These are phyloP conservation scores for Corydoras sp. DNA, from an alignment of 2,113 vertebrate genomes.

Conservation along the genomic window DNA sequence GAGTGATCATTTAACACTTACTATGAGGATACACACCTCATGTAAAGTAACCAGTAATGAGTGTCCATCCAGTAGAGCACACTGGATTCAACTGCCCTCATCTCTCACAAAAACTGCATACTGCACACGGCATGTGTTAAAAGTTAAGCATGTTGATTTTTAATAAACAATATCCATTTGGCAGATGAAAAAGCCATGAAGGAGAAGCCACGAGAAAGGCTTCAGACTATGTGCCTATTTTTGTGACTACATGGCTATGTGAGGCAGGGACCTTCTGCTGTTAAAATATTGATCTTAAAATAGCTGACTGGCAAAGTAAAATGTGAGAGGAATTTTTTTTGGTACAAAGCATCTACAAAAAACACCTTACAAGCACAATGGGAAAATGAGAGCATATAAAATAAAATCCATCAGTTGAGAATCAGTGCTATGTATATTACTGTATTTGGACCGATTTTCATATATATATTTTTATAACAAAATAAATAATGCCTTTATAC, in stretches of 20 bases:
- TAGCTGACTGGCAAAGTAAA: conserved; percentile 58
- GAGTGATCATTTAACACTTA: no score
- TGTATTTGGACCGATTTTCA: conserved; percentile 78
- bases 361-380: conserved; percentile 72
- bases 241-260: conserved; percentile 65
- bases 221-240: conserved; percentile 63
- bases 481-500: conserved; percentile 92
- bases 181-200: conserved; percentile 61
- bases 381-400: conserved; percentile 80
- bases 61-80: not conserved
- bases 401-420: conserved; percentile 76
- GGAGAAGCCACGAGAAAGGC: conserved; percentile 18
- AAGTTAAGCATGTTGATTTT: conserved; percentile 50
- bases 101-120: conserved; percentile 49
- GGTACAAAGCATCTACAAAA: no score
- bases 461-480: conserved; percentile 80
- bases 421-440: conserved; percentile 72
- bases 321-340: conserved; percentile 31
- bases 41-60: not conserved
- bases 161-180: conserved; percentile 54
- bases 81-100: conserved; percentile 66
- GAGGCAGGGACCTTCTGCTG: conserved; percentile 61
- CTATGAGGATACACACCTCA: no score
- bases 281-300: conserved; percentile 68
- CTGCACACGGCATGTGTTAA: conserved; percentile 44